Evolutionary conservation across 2,888 invertebrate genomes (phyloP), one percentile per base, ranked within the genome.

Genomic region (Nymphalis polychloros): DNA sequence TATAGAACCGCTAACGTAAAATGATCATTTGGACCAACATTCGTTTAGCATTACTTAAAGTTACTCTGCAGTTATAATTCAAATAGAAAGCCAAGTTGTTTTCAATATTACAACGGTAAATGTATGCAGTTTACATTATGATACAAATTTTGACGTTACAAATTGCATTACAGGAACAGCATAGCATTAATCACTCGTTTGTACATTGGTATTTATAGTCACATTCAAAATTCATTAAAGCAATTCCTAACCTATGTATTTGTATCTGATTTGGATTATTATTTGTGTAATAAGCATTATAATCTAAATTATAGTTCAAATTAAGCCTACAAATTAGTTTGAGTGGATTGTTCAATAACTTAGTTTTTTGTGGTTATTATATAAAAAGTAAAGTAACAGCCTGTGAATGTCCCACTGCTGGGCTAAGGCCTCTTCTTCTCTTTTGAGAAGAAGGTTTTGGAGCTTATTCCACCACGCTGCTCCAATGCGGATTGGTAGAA

Each of bases 181-280:
- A 16, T 52, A 23, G 52, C 17, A 55, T 55, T 35, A 55, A 31
- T 35, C 55, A 55, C n/a, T n/a, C 17, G 31, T 5, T 10, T 50
- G 16, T 2, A 17, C 31, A 55, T 31, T n/a, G 31, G n/a, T 55
- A 31, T 31, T 55, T 55, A 55, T 55, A 55, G n/a, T 35, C 17
- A 2, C 35, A 55, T 55, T 35, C 31, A 55, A 35, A 55, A 55
- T 55, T 55, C 55, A 55, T 55, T n/a, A n/a, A 55, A 55, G 55
- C 55, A 55, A 55, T 55, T n/a, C 35, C 31, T 31, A n/a, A 35
- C n/a, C n/a, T 35, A 35, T 31, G n/a, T 55, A 31, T 55, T 4
- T 55, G 53, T 31, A 31, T 17, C 53, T 17, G 27, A 27, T 27
- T 55, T 31, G 55, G 31, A n/a, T 55, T 55, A 55, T 53, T 53